phyloP scores from a whole-genome alignment of 1,140 invertebrate genomes.

The Tachypleus tridentatus region DNA sequence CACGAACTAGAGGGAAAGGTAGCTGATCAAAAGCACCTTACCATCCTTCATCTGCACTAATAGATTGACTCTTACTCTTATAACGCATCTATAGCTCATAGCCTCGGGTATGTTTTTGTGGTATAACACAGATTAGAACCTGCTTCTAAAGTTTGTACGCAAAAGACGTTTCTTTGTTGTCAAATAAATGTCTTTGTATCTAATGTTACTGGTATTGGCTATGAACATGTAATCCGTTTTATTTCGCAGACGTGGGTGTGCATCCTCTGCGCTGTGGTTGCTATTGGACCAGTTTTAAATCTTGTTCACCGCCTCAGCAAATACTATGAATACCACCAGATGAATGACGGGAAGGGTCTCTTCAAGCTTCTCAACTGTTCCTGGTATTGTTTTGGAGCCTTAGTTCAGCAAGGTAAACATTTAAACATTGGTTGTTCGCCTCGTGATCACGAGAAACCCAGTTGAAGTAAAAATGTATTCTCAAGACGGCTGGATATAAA shows the following conservation, averaged over 20 bases:
- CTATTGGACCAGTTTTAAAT: conserved; percentile 67
- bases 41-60: no score
- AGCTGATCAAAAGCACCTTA: no score
- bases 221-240: conserved; percentile 3
- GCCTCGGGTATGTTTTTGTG: not conserved
- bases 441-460: not conserved
- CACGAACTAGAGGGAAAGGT: no score
- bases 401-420: conserved; percentile 69
- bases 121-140: not conserved
- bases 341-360: conserved; percentile 42
- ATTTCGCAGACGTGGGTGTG: conserved; percentile 63
- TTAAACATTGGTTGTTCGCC: not conserved
- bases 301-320: conserved; percentile 56
- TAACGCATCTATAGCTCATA: no score
- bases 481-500: no score
- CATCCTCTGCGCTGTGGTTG: conserved; percentile 51
- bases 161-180: not conserved
- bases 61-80: no score
- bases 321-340: conserved; percentile 46
- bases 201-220: not conserved
- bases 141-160: not conserved
- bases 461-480: not conserved
- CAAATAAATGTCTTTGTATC: not conserved
- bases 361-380: conserved; percentile 47
- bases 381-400: conserved; percentile 81